A percentile compares a stretch with the other conserved stretches of the same genome.
Conservation (phyloP, 2,888 invertebrate species). For the Acanthosepion lycidas region DNA sequence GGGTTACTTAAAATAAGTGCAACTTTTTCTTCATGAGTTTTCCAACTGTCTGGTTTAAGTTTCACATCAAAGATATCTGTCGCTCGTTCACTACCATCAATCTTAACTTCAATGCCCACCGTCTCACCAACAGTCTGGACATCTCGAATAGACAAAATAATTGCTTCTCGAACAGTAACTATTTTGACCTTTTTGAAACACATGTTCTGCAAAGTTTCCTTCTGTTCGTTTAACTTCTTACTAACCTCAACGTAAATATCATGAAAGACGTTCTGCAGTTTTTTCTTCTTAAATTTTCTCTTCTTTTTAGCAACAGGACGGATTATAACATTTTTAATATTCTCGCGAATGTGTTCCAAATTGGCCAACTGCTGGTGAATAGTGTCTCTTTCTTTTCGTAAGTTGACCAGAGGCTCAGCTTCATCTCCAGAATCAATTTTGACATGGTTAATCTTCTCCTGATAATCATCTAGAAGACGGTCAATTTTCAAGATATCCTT, state of each 20-base stretch:
- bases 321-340: conserved; percentile 61
- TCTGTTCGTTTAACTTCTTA: conserved; percentile 55
- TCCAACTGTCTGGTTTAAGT: conserved; percentile 63
- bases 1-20: conserved; percentile 52
- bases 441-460: conserved; percentile 58
- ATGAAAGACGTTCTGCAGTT: conserved; percentile 57
- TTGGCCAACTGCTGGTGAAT: conserved; percentile 55
- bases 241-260: conserved; percentile 63
- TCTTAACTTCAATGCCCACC: conserved; percentile 50
- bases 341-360: conserved; percentile 61
- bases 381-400: conserved; percentile 57
- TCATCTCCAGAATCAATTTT: conserved; percentile 49
- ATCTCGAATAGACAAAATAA: conserved; percentile 53
- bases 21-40: conserved; percentile 64
- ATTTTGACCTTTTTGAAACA: conserved; percentile 65
- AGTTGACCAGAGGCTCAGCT: conserved; percentile 47
- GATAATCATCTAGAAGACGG: conserved; percentile 56
- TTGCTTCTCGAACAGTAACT: conserved; percentile 67
- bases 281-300: conserved; percentile 53
- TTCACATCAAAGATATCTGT: conserved; percentile 55
- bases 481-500: conserved; percentile 59
- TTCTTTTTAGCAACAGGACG: conserved; percentile 55
- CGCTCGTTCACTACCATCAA: conserved; percentile 52
- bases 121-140: conserved; percentile 52
- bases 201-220: conserved; percentile 58